These are phyloP conservation scores for Cryptotermes secundus DNA, from an alignment of 1,140 invertebrate genomes.

Conservation along the genomic window DNA sequence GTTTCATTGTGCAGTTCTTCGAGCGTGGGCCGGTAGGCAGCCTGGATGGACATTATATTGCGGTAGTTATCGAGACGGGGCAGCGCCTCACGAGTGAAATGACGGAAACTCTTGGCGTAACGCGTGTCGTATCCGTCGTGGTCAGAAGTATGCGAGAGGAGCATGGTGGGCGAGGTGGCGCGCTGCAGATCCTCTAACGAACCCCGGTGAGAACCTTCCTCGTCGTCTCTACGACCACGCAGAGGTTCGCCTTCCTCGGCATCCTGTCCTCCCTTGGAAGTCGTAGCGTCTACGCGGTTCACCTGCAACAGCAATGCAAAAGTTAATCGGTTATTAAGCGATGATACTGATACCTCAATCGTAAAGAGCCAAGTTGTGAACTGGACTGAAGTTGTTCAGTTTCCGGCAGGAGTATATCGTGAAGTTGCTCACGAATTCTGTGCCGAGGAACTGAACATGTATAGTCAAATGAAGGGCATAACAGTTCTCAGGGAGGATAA, in stretches of 20 bases:
- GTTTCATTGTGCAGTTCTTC: conserved; percentile 90
- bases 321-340: not conserved
- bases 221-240: conserved; percentile 38
- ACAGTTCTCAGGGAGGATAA: no score
- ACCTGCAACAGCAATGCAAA: conserved; percentile 50
- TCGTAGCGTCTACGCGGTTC: conserved; percentile 54
- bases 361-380: no score
- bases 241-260: conserved; percentile 43
- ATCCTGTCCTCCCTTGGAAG: conserved; percentile 47
- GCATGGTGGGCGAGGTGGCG: conserved; percentile 6
- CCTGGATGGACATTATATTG: conserved; percentile 88
- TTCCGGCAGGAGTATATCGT: no score
- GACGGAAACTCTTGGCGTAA: conserved; percentile 78
- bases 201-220: conserved; percentile 38
- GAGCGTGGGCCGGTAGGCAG: conserved; percentile 83
- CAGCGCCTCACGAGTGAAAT: conserved; percentile 88
- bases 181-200: conserved; percentile 18
- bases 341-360: no score
- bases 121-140: conserved; percentile 63
- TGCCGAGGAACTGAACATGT: no score
- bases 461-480: no score
- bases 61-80: conserved; percentile 92
- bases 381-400: no score
- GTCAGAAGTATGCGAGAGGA: not conserved
- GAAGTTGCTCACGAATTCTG: no score